These are phyloP conservation scores for Norana najaformis DNA, from an alignment of 2,888 invertebrate genomes.

Conservation along the genomic window DNA sequence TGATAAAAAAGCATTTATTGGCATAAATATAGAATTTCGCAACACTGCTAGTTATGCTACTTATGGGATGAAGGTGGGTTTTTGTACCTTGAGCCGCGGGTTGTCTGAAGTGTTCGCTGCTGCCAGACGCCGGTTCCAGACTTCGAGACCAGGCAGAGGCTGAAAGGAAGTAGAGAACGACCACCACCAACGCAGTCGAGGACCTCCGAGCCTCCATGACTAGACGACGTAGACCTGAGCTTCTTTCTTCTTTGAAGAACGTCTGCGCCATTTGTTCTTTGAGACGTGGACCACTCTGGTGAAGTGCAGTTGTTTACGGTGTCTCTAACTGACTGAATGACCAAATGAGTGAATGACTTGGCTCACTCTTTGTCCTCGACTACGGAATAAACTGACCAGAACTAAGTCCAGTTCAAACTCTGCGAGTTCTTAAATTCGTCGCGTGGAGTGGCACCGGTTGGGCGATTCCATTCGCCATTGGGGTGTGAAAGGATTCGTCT, in stretches of 20 bases:
- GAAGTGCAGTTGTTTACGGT: neutral
- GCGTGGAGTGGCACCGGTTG: neutral
- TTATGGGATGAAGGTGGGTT: neutral
- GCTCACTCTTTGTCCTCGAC: neutral
- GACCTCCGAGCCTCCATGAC: neutral
- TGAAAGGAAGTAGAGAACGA: neutral
- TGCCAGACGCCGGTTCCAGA: neutral
- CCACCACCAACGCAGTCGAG: neutral
- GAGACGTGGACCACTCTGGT: neutral
- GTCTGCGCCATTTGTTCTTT: no score
- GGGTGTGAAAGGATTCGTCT: neutral
- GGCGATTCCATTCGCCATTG: neutral
- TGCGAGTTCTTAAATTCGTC: neutral
- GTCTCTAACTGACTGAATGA: neutral
- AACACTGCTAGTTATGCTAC: neutral
- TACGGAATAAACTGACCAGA: conserved; percentile 3
- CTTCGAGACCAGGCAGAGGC: neutral
- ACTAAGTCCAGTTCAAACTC: neutral
- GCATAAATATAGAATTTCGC: no score
- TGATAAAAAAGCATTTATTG: no score
- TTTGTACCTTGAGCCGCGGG: neutral
- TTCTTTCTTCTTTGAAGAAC: neutral
- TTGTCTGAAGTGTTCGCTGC: neutral
- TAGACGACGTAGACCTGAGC: neutral
- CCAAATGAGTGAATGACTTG: neutral